Evolutionary conservation across 2,888 invertebrate genomes (phyloP).

Genomic region (Drosophila pseudotalamancana): DNA sequence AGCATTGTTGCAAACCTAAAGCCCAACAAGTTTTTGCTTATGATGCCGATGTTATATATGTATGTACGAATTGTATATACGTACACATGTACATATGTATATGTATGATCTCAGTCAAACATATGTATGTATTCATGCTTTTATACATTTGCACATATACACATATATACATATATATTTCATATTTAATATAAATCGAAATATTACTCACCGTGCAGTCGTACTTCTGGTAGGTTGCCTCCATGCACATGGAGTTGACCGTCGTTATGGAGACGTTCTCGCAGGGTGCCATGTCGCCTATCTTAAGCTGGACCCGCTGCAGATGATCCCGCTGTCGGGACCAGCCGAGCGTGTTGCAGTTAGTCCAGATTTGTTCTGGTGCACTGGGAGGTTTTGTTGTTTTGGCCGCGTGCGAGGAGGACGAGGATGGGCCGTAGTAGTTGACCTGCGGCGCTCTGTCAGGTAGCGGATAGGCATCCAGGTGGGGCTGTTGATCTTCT

Average conservation of each 20-base stretch:
- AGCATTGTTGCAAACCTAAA: background rate
- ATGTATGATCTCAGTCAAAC: background rate
- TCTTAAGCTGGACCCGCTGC: constrained; percentile 91
- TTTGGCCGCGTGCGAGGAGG: constrained; percentile 27
- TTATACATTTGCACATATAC: background rate
- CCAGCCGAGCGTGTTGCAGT: constrained; percentile 95
- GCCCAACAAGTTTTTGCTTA: too few species aligned
- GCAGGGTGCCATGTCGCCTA: constrained; percentile 91
- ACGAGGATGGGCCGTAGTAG: constrained; percentile 65
- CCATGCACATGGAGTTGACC: constrained; percentile 93
- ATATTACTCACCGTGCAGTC: constrained; percentile 91
- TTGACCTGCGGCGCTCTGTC: constrained; percentile 82
- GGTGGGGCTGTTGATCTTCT: constrained; percentile 10
- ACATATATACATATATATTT: background rate
- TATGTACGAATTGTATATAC: background rate
- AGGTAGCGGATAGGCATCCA: constrained; percentile 81
- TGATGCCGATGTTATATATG: too few species aligned
- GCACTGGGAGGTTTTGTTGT: constrained; percentile 31
- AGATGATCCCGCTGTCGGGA: constrained; percentile 92
- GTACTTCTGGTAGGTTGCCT: constrained; percentile 90
- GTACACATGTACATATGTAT: background rate
- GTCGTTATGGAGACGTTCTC: constrained; percentile 94
- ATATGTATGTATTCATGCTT: background rate
- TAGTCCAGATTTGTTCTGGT: constrained; percentile 83
- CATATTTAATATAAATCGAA: background rate